Conservation (phyloP, 2,888 invertebrate species). For the Vesta saturnalis region DNA sequence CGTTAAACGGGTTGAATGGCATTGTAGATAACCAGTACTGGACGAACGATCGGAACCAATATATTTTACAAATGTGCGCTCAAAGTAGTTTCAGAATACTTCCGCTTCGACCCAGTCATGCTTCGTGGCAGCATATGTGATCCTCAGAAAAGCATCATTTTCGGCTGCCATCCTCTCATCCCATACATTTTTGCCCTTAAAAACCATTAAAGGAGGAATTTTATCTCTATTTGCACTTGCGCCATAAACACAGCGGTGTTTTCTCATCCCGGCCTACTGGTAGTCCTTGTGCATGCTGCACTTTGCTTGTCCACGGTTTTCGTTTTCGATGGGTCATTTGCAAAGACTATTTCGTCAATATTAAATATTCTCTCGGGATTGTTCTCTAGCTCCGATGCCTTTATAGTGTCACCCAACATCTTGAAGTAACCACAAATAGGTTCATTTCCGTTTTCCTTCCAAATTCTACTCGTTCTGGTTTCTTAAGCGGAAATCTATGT, state of each 20-base stretch:
- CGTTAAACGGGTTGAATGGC: neutral
- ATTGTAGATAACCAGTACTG: neutral
- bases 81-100: neutral
- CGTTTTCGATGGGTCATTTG: neutral
- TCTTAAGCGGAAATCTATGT: neutral
- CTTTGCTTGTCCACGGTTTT: neutral
- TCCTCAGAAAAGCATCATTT: neutral
- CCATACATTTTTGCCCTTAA: neutral
- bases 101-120: neutral
- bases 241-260: neutral
- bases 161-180: neutral
- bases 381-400: too few species aligned
- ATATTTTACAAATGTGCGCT: neutral
- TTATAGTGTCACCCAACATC: too few species aligned
- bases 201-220: neutral
- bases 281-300: neutral
- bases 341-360: neutral
- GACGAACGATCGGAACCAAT: neutral
- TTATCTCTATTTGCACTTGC: neutral
- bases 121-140: neutral
- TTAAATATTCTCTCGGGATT: neutral
- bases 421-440: neutral
- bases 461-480: neutral
- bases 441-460: neutral
- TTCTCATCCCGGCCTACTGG: neutral